These are phyloP conservation scores for Penaeus japonicus DNA, from an alignment of 1,140 invertebrate genomes.

Conservation along the genomic window DNA sequence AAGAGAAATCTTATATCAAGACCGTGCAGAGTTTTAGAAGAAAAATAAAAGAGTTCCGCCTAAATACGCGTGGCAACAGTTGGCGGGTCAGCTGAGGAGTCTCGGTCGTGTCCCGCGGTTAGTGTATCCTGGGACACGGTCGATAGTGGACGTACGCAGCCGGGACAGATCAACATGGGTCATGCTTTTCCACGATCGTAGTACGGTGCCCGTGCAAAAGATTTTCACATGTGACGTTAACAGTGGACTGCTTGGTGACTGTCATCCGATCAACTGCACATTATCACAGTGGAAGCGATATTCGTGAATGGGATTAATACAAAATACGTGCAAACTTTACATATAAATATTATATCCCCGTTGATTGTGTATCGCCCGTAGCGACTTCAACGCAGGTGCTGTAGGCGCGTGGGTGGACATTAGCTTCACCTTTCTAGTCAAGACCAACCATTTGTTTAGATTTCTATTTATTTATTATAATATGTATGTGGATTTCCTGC, in stretches of 20 bases:
- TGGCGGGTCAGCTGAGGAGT: slow-evolving; percentile 46
- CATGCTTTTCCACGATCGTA: slow-evolving; percentile 45
- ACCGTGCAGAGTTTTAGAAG: neutral
- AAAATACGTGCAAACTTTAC: neutral
- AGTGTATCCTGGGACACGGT: slow-evolving; percentile 57
- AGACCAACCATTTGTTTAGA: slow-evolving; percentile 26
- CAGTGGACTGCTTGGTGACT: slow-evolving; percentile 23
- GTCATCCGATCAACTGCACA: neutral
- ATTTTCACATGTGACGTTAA: slow-evolving; percentile 15
- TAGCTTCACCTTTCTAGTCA: slow-evolving; percentile 37
- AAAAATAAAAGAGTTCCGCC: neutral
- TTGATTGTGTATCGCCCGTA: neutral
- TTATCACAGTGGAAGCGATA: slow-evolving; percentile 32
- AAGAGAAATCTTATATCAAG: neutral
- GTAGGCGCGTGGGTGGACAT: neutral
- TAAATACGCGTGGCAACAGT: slow-evolving; percentile 34
- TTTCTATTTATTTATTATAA: slow-evolving; percentile 52
- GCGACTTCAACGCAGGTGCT: slow-evolving; percentile 41
- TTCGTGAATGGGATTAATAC: neutral
- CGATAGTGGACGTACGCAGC: slow-evolving; percentile 45
- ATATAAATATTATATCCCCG: neutral
- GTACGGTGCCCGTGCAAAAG: slow-evolving; percentile 41
- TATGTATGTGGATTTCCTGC: slow-evolving; percentile 58
- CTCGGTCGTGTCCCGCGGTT: slow-evolving; percentile 44
- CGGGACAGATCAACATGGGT: slow-evolving; percentile 47